Conservation (phyloP, 2,113 vertebrate species). For the Promerops cafer region DNA sequence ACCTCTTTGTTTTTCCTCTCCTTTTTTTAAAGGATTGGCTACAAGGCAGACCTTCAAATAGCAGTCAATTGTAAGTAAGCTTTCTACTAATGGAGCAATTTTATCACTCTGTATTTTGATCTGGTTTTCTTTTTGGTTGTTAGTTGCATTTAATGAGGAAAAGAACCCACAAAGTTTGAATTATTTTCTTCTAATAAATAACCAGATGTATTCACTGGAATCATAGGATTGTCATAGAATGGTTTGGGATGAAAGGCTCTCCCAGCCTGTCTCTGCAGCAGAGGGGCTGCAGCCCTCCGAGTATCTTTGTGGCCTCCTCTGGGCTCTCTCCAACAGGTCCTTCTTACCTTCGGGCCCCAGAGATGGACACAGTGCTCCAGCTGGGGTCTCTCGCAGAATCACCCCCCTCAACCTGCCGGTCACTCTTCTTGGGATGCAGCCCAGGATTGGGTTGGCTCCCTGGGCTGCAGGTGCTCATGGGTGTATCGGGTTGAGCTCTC, state of each 20-base stretch:
- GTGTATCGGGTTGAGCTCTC: background rate
- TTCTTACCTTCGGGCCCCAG: background rate
- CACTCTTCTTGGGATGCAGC: background rate
- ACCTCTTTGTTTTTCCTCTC: background rate
- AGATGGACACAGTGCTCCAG: background rate
- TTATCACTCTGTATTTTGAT: background rate
- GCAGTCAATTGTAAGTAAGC: constrained; percentile 86
- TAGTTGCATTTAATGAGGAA: background rate
- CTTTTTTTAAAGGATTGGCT: constrained; percentile 81
- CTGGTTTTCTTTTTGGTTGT: background rate
- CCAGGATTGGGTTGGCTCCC: background rate
- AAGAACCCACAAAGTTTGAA: background rate
- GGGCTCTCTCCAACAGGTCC: background rate
- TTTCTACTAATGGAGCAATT: background rate
- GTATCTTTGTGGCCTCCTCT: background rate
- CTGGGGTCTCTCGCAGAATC: background rate
- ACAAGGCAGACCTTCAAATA: constrained; percentile 84
- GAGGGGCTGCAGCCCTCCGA: background rate
- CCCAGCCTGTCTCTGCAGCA: background rate
- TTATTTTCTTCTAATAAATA: background rate
- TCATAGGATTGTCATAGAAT: background rate
- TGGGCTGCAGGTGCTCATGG: background rate
- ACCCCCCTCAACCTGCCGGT: background rate
- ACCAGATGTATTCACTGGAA: background rate
- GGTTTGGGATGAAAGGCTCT: background rate